Percentiles rank a stretch among this genome's conserved stretches.
These are phyloP conservation scores for Periphyllus acericola DNA, from an alignment of 2,888 invertebrate species.

Conservation along the genomic window DNA sequence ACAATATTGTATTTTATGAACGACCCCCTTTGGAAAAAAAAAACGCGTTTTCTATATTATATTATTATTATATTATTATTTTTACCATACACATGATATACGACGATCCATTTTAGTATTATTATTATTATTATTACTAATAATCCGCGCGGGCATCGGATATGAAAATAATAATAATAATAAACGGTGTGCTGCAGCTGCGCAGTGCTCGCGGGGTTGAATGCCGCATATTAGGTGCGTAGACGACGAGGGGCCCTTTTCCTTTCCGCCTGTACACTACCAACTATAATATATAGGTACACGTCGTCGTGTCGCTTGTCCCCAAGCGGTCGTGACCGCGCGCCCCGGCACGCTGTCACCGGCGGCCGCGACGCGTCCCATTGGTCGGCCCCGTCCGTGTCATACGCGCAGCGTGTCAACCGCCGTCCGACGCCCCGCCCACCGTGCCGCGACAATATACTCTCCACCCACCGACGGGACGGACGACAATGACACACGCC, in stretches of 20 bases:
- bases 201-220: background rate
- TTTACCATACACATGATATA: background rate
- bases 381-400: conserved; percentile 43
- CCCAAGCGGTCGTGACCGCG: background rate
- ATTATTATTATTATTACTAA: background rate
- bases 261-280: background rate
- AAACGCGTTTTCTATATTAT: conserved; percentile 10
- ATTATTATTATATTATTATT: background rate
- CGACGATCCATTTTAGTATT: conserved; percentile 25
- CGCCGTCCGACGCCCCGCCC: conserved; percentile 35
- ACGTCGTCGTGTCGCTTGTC: background rate
- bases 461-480: conserved; percentile 39
- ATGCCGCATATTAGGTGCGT: background rate
- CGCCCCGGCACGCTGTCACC: background rate
- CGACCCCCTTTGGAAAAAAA: background rate
- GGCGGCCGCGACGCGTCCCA: background rate
- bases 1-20: background rate
- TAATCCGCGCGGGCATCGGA: background rate
- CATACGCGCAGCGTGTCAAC: conserved; percentile 47
- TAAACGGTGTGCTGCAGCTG: conserved; percentile 7
- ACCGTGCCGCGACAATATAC: conserved; percentile 28
- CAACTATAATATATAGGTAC: background rate
- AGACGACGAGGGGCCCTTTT: background rate
- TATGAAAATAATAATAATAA: background rate
- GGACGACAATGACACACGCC: conserved; percentile 16